Evolutionary conservation across 2,888 invertebrate genomes (phyloP), one percentile per base, ranked within the genome.

Genomic region (Nemotelus pantherinus): DNA sequence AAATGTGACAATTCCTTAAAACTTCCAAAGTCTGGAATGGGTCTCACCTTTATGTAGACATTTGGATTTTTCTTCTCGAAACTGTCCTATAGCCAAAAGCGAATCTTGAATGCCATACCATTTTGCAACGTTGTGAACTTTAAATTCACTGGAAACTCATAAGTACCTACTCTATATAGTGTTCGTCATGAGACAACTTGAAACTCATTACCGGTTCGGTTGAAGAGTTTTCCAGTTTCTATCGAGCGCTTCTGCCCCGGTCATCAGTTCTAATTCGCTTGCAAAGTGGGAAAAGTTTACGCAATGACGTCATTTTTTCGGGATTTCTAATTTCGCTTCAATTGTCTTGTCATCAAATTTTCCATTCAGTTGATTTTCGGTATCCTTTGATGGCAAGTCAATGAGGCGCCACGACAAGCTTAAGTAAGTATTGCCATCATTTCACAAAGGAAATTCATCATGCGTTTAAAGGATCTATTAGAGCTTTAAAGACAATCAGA

Each of bases 301-400:
- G 7, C n/a, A 41, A 68, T 68, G 50, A 68, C 68, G 68, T 68
- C 48, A 68, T 50, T 39, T 53, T 25, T 39, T 2, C 7, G 60
- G 45, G 47, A 47, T 72, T 72, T 72, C 72, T 72, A 41, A 58
- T 72, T 72, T 72, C 71, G 57, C 71, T 44, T 71, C 72, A 58
- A 72, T 47, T 72, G 72, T 58, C 72, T 60, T 45, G 60, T 72
- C 72, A 72, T 72, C 72, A 72, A 72, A 72, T 47, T 58, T 72
- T 72, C 58, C 60, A 58, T 50, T 53, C 48, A 50, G 39, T 50
- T 68, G 68, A 50, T 39, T 68, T 63, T 58, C 25, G 58, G 58
- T 58, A 58, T 58, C 58, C 58, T 58, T 58, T 58, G 58, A 58
- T 58, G 58, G 25, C 25, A 25, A 25, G 25, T 25, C 25, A 25